phyloP scores from a whole-genome alignment of 1,140 invertebrate species.

The Drosophila oshimai region DNA sequence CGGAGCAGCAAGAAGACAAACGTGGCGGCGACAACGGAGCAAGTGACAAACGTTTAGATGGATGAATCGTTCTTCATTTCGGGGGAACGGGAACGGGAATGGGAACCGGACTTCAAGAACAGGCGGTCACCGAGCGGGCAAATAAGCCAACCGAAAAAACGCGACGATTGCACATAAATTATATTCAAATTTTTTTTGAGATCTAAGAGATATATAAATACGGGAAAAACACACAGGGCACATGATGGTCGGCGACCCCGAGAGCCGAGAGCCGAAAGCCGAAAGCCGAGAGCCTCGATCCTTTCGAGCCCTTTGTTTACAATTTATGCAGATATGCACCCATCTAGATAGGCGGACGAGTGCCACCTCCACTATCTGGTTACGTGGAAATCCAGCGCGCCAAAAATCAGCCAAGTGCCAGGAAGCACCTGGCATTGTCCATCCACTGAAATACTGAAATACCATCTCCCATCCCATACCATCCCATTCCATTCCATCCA shows the following conservation, averaged over 20 bases:
- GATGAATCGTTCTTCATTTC: conserved; percentile 73
- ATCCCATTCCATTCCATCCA: background rate
- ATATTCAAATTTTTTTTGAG: conserved; percentile 79
- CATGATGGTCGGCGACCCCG: conserved; percentile 1
- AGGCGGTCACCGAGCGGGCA: conserved; percentile 3
- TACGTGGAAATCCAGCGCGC: conserved; percentile 39
- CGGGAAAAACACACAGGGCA: conserved; percentile 46
- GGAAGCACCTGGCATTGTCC: background rate
- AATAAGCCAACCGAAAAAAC: conserved; percentile 72
- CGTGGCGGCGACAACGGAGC: conserved; percentile 73
- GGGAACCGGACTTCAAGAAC: conserved; percentile 7
- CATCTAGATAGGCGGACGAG: conserved; percentile 27
- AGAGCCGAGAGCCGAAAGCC: too few relatives aligned
- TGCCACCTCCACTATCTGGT: conserved; percentile 5
- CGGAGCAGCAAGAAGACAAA: conserved; percentile 69
- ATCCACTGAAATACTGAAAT: background rate
- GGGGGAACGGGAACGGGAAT: conserved; percentile 4
- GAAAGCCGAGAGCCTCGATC: too few relatives aligned
- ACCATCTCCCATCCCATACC: background rate
- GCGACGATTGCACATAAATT: conserved; percentile 82
- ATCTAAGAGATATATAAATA: conserved; percentile 75
- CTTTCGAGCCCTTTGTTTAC: conserved; percentile 23
- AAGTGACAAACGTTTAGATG: conserved; percentile 80
- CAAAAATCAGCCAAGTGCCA: conserved; percentile 38
- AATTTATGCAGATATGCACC: conserved; percentile 47